Conservation (phyloP, 2,113 vertebrate species). For the Sturnira hondurensis region DNA sequence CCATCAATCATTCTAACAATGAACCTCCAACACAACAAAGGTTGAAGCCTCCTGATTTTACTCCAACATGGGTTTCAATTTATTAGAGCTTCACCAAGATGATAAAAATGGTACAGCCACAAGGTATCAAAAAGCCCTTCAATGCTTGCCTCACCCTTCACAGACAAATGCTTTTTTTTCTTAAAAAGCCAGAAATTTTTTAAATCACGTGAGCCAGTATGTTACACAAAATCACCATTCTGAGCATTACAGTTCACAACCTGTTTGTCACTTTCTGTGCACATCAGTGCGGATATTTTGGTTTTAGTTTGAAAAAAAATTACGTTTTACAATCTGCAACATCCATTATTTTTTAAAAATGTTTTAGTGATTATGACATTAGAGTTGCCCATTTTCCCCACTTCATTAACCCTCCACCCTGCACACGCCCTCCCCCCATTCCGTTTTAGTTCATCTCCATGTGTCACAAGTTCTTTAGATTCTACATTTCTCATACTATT, state of each 20-base stretch:
- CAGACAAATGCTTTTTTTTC: background rate
- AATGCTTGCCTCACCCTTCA: background rate
- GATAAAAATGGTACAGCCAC: conserved; percentile 35
- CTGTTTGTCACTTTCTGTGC: background rate
- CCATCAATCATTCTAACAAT: conserved; percentile 9
- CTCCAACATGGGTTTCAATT: background rate
- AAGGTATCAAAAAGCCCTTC: background rate
- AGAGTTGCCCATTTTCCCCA: too few relatives aligned
- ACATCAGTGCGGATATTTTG: background rate
- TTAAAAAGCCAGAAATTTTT: background rate
- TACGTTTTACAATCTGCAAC: background rate
- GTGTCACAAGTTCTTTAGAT: too few relatives aligned
- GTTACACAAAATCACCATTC: background rate
- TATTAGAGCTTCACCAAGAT: background rate
- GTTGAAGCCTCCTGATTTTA: background rate
- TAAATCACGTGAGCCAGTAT: background rate
- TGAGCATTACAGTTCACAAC: background rate
- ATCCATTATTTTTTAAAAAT: too few relatives aligned
- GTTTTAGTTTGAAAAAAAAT: background rate
- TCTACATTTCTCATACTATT: too few relatives aligned
- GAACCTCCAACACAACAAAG: background rate
- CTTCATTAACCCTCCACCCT: too few relatives aligned
- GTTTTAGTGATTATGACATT: too few relatives aligned
- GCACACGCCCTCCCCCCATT: too few relatives aligned
- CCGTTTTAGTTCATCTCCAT: too few relatives aligned